Evolutionary conservation across 1,140 invertebrate genomes (phyloP), one percentile per base, ranked within the genome.

Genomic region (Psilanteris sp.): DNA sequence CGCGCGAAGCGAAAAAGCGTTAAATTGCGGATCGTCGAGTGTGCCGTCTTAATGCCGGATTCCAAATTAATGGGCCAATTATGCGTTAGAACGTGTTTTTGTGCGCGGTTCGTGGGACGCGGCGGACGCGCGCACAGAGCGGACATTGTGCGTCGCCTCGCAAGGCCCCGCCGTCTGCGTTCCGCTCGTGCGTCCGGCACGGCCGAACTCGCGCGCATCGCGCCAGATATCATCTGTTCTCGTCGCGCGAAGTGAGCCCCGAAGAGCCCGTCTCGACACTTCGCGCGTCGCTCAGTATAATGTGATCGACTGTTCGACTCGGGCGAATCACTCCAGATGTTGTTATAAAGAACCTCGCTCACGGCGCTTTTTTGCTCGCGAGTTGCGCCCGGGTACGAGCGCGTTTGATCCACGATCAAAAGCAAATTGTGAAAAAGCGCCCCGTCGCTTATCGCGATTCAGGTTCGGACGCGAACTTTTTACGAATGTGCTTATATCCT

Each of bases 201-300:
- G 54, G 37, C 62, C 24, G 48, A 39, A 20, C 34, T 66, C 64
- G 64, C 64, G 64, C 64, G 72, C 76, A 62, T 57, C 68, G 57
- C 41, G 26, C 72, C 74, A 41, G 82, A 83, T 83, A 83, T 72
- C 81, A 83, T 85, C 83, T 77, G 74, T 70, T 79, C 80, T 79
- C 76, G 81, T 79, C 46, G 43, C 52, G 55, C 62, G 62, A 68
- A 70, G 20, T 34, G 39, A 57, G 41, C 52, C 50, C 75, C 46
- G 34, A 77, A 78, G 64, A 74, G 76, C 59, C 74, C 44, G 66
- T 80, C 72, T 43, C 55, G 68, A 62, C 37, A 71, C 67, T 73
- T 67, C 29, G 37, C 44, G 71, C 70, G 37, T 70, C 78, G 66
- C 48, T 78, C 64, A 72, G 77, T 70, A 80, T 80, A 80, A 82